These are phyloP conservation scores for Bradypus variegatus DNA, from an alignment of 2,797 vertebrate genomes.

Conservation along the genomic window DNA sequence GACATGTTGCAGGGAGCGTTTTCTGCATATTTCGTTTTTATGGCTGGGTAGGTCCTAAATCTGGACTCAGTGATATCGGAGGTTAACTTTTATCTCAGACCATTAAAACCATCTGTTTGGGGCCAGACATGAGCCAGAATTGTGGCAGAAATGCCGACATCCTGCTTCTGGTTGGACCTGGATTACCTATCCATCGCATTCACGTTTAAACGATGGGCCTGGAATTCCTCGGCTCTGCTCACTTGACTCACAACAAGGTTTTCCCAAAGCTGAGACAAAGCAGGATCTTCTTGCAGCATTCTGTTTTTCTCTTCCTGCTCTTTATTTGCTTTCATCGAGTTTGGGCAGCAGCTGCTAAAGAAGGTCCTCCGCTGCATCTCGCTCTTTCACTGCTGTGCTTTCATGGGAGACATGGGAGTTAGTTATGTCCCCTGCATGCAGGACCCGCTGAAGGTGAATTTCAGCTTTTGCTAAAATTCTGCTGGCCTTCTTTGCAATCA, in stretches of 20 bases:
- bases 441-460: too few species aligned
- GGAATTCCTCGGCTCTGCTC: slow-evolving; percentile 98
- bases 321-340: slow-evolving; percentile 79
- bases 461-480: too few species aligned
- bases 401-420: too few species aligned
- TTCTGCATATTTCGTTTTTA: too few species aligned
- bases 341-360: too few species aligned
- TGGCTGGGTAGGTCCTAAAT: slow-evolving; percentile 93
- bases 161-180: slow-evolving; percentile 85
- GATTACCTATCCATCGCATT: slow-evolving; percentile 80
- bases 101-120: slow-evolving; percentile 97
- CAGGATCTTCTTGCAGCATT: slow-evolving; percentile 98
- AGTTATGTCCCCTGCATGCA: too few species aligned
- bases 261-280: slow-evolving; percentile 98
- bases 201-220: slow-evolving; percentile 91
- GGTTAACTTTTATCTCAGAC: slow-evolving; percentile 95
- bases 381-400: too few species aligned
- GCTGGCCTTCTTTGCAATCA: too few species aligned
- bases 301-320: slow-evolving; percentile 99
- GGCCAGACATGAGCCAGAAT: slow-evolving; percentile 98
- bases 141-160: slow-evolving; percentile 97
- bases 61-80: slow-evolving; percentile 93
- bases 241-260: slow-evolving; percentile 98
- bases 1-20: too few species aligned
- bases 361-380: too few species aligned